A percentile compares a stretch with the other conserved stretches of the same genome.
These are phyloP conservation scores for Drosophila setifemur DNA, from an alignment of 1,140 invertebrate genomes.

Conservation along the genomic window DNA sequence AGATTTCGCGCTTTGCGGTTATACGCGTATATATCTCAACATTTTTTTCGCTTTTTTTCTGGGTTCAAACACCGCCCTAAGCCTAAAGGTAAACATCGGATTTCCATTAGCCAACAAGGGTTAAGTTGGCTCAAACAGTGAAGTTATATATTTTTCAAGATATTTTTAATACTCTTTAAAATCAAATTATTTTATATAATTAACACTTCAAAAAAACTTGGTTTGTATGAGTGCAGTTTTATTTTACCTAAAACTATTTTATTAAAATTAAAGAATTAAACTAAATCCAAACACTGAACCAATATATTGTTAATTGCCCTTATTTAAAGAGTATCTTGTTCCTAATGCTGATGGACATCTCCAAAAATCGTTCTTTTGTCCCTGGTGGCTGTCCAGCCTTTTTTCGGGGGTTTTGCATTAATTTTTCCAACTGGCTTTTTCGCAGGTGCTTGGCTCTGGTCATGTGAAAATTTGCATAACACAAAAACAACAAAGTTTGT, in stretches of 20 bases:
- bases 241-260: too few species aligned
- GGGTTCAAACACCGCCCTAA: constrained; percentile 50
- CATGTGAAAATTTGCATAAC: constrained; percentile 71
- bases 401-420: constrained; percentile 40
- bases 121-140: constrained; percentile 12
- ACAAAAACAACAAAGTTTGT: constrained; percentile 23
- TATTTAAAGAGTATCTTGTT: too few species aligned
- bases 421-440: constrained; percentile 21
- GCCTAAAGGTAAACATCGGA: constrained; percentile 61
- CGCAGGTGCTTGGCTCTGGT: constrained; percentile 53
- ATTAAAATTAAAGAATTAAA: too few species aligned
- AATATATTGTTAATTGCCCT: too few species aligned
- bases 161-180: constrained; percentile 12
- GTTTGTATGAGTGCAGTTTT: too few species aligned
- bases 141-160: not conserved
- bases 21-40: constrained; percentile 27
- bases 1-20: constrained; percentile 69
- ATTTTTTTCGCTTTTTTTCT: constrained; percentile 11
- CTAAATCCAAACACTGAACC: too few species aligned
- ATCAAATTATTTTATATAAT: too few species aligned
- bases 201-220: too few species aligned
- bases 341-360: constrained; percentile 36
- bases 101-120: constrained; percentile 60
- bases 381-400: constrained; percentile 22
- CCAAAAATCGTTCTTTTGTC: constrained; percentile 11